Base-by-base conservation (phyloP, 1,140 invertebrate genomes). In the Aphaenogaster floridana region DNA sequence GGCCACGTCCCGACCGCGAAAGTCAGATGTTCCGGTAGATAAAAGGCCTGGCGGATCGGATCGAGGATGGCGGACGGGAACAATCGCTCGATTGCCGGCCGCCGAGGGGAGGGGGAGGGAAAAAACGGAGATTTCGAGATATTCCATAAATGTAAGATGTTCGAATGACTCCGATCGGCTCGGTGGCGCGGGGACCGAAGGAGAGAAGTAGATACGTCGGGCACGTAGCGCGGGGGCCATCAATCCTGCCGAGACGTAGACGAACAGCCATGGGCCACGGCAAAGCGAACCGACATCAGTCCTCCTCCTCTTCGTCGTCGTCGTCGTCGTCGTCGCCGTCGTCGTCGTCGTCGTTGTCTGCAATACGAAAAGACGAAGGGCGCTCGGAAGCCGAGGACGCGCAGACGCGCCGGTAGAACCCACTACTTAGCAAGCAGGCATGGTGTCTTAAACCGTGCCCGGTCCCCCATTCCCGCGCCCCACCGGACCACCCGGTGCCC, bases 91-190 rank as follows among this genome's bases (percentile, higher is more conserved):
- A 88, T 90, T 90, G 87, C 84, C 57, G 88, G 59, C 74, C 86
- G 83, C 87, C 52, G 79, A 28, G 86, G n/a, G 85, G 13, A 5
- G 42, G 42, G 81, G 5, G 39, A n/a, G 8, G 11, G 9, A 48
- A 69, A 48, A 86, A 92, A 86, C 88, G 71, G 87, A 94, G 92
- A 94, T 94, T 93, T 93, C 92, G 91, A 94, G 93, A 94, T 94
- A 94, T 94, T 94, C 93, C 93, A 94, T 93, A 94, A 94, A 94
- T 93, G 93, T 92, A 93, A 90, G 91, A 94, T 91, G 83, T 87
- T 89, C 84, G 72, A 86, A 87, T 86, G 86, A 92, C 87, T 84
- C 66, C 78, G 69, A 85, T 84, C 54, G 80, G 71, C 48, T 79
- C 77, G 83, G 74, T 87, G 79, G 89, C 71, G 42, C 63, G 34